Conservation (phyloP, 2,113 vertebrate species). For the Danio rerio region DNA sequence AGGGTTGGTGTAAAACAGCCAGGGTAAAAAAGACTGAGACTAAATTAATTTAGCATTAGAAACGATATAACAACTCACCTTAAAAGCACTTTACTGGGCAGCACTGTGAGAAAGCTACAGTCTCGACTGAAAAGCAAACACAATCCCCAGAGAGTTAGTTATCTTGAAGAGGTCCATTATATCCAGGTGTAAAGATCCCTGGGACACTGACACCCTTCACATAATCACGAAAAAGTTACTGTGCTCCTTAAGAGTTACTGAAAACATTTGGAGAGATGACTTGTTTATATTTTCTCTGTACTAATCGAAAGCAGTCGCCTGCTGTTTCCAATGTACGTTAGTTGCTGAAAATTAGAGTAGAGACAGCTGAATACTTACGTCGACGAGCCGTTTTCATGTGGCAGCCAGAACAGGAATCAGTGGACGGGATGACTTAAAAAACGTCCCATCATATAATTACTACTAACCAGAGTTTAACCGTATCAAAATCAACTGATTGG, state of each 20-base stretch:
- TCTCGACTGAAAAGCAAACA: conserved; percentile 12
- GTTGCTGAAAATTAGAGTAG: conserved; percentile 1
- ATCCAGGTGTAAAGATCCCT: background rate
- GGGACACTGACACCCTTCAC: background rate
- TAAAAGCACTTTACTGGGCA: background rate
- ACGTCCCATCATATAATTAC: background rate
- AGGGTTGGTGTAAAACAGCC: background rate
- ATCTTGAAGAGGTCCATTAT: background rate
- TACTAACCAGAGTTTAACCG: background rate
- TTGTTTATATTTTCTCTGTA: background rate
- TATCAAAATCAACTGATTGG: background rate
- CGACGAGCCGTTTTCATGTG: conserved; percentile 22
- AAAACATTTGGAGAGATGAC: background rate
- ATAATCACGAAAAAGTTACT: background rate
- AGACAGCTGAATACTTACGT: conserved; percentile 32
- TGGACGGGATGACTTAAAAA: background rate
- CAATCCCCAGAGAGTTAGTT: conserved; percentile 6
- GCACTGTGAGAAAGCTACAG: background rate
- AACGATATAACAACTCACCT: background rate
- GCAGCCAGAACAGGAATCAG: conserved; percentile 7
- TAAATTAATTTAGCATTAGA: background rate
- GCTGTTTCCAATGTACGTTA: background rate
- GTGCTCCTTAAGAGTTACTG: background rate
- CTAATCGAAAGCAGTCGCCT: background rate
- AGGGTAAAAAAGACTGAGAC: background rate